Percentiles rank a stretch among this genome's conserved stretches.
These are phyloP conservation scores for Nylanderia fulva DNA, from an alignment of 1,140 invertebrate species.

Conservation along the genomic window DNA sequence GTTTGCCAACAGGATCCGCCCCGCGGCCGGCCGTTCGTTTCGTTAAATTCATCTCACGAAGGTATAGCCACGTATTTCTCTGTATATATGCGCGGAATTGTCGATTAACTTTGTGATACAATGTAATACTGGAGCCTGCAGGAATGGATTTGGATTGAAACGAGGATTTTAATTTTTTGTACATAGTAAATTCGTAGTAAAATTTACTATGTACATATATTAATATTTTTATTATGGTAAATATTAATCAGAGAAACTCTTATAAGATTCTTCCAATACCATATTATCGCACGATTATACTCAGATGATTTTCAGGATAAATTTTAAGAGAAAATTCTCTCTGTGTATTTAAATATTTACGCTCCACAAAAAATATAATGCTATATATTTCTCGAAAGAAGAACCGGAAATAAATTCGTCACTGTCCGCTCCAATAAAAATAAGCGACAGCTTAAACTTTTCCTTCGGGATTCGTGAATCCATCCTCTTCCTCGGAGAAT, in stretches of 20 bases:
- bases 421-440: not conserved
- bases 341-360: too few species aligned
- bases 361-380: too few species aligned
- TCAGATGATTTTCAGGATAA: too few species aligned
- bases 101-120: conserved; percentile 49
- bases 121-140: not conserved
- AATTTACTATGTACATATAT: too few species aligned
- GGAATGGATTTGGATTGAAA: not conserved
- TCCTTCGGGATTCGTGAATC: not conserved
- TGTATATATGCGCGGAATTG: conserved; percentile 53
- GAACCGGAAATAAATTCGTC: conserved; percentile 1
- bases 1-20: conserved; percentile 67
- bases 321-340: too few species aligned
- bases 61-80: not conserved
- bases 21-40: conserved; percentile 3
- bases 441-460: not conserved
- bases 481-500: not conserved
- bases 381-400: not conserved
- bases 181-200: too few species aligned
- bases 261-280: too few species aligned
- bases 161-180: too few species aligned
- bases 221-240: too few species aligned
- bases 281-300: too few species aligned
- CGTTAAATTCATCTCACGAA: not conserved
- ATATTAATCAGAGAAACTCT: too few species aligned